phyloP scores from a whole-genome alignment of 92 coral and sea anemone species.

The Hydrozoanthus gracilis region DNA sequence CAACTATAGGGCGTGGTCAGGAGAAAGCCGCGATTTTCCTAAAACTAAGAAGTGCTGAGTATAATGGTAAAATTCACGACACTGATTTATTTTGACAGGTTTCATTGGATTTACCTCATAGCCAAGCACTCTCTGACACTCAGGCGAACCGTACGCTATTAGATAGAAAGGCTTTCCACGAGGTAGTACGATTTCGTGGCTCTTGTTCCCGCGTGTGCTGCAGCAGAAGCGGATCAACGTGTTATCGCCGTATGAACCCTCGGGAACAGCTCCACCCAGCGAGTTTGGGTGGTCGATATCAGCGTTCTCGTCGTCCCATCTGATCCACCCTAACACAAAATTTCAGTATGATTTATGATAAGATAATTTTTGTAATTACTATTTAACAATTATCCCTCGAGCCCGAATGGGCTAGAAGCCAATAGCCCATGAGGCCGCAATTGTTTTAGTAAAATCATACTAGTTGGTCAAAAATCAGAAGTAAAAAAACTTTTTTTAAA shows the following conservation, averaged over 20 bases:
- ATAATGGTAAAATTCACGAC: not conserved
- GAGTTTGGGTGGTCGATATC: constrained; percentile 71
- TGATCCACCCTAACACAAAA: constrained; percentile 69
- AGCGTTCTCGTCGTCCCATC: constrained; percentile 91
- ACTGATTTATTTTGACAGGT: too few relatives aligned
- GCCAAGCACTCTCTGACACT: constrained; percentile 74
- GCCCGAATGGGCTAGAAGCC: too few relatives aligned
- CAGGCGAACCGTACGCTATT: constrained; percentile 71
- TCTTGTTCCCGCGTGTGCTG: constrained; percentile 71
- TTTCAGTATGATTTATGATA: too few relatives aligned
- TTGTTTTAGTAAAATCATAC: too few relatives aligned
- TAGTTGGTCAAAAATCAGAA: too few relatives aligned
- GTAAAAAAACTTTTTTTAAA: too few relatives aligned
- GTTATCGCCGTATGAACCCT: constrained; percentile 79
- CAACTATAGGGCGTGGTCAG: too few relatives aligned
- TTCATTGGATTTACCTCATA: constrained; percentile 52
- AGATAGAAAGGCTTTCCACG: constrained; percentile 74
- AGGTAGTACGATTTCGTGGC: constrained; percentile 67
- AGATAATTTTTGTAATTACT: too few relatives aligned
- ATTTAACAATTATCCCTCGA: too few relatives aligned
- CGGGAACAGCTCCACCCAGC: constrained; percentile 73
- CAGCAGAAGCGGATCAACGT: constrained; percentile 88
- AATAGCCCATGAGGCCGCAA: too few relatives aligned
- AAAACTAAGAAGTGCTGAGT: not conserved
- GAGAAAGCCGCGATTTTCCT: not conserved